Evolutionary conservation across 2,113 vertebrate species (phyloP).

Genomic region (Amia ocellicauda): DNA sequence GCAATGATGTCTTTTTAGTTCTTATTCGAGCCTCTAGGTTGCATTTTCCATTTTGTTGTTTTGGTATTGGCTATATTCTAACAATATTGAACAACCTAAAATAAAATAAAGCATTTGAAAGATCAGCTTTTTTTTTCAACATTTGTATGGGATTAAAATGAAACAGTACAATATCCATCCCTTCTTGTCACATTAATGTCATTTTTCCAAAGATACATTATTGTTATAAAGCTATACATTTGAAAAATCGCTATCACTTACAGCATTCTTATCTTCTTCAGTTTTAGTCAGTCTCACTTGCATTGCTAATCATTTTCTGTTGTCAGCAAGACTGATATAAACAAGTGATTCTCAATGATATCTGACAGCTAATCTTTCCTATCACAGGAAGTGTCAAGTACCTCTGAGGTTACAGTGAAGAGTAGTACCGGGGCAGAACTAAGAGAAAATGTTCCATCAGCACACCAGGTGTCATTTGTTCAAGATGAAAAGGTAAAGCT

Average conservation of each 20-base stretch:
- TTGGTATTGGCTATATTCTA: not conserved
- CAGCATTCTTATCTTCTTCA: conserved; percentile 18
- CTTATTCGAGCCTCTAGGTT: conserved; percentile 13
- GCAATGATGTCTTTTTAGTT: not conserved
- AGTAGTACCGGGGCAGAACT: conserved; percentile 42
- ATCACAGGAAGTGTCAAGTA: conserved; percentile 67
- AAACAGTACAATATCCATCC: conserved; percentile 8
- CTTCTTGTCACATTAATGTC: conserved; percentile 17
- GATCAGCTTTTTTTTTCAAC: conserved; percentile 3
- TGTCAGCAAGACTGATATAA: not conserved
- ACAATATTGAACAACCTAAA: too few species aligned
- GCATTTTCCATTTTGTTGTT: not conserved
- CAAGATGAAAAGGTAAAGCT: conserved; percentile 72
- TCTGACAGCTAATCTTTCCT: conserved; percentile 46
- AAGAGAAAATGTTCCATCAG: conserved; percentile 56
- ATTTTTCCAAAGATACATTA: too few species aligned
- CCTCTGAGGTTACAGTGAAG: conserved; percentile 59
- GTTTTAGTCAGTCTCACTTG: conserved; percentile 29
- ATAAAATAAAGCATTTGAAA: conserved; percentile 13
- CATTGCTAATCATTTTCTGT: not conserved
- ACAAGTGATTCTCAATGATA: not conserved
- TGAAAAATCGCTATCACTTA: not conserved
- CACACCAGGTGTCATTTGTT: conserved; percentile 57
- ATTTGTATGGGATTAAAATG: conserved; percentile 33
- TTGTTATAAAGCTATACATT: not conserved